Percentiles rank a stretch among this genome's conserved stretches.
Evolutionary conservation across 2,888 invertebrate genomes (phyloP).

Genomic region (Tenodera sinensis): DNA sequence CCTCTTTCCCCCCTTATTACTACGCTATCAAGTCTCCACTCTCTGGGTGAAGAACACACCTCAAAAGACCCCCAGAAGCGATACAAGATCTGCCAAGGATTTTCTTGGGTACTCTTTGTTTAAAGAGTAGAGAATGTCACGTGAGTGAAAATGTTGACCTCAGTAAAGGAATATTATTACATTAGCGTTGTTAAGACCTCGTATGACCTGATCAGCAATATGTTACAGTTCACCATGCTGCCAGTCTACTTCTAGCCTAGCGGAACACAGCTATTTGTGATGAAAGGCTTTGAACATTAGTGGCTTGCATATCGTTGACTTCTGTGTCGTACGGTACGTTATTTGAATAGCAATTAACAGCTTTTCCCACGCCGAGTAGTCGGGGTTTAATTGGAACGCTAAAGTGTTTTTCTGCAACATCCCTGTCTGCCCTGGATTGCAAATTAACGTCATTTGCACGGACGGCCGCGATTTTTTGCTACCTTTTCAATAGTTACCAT

Average conservation of each 20-base stretch:
- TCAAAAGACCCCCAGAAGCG: too few relatives aligned
- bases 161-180: too few relatives aligned
- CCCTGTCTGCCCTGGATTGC: not conserved
- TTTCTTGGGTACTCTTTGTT: too few relatives aligned
- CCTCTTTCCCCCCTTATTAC: too few relatives aligned
- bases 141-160: too few relatives aligned
- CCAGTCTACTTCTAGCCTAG: not conserved
- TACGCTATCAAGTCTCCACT: too few relatives aligned
- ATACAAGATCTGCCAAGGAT: too few relatives aligned
- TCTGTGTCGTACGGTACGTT: not conserved
- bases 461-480: not conserved
- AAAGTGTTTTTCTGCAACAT: not conserved
- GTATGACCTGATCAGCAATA: too few relatives aligned
- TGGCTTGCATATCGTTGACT: not conserved
- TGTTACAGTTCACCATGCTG: not conserved
- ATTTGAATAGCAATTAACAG: not conserved
- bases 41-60: too few relatives aligned
- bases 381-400: not conserved
- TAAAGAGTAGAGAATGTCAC: too few relatives aligned
- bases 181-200: too few relatives aligned
- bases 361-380: not conserved
- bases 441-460: not conserved
- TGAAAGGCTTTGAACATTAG: not conserved
- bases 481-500: not conserved
- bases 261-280: not conserved